Conservation (phyloP, 2,113 vertebrate genomes). For the Ceratotherium simum region DNA sequence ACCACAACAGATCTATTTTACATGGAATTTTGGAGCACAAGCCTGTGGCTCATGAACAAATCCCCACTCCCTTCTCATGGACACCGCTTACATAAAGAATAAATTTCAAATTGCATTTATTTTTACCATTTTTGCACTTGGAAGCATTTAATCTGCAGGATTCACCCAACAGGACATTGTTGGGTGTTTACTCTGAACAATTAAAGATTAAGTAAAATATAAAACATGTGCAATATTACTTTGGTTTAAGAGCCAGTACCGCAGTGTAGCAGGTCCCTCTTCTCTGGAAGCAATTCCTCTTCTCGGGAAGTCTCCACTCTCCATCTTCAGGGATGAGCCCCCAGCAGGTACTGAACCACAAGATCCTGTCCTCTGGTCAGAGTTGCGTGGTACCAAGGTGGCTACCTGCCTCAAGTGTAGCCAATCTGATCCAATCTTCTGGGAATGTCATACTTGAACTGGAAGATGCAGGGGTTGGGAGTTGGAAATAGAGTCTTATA, state of each 20-base stretch:
- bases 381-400: neutral
- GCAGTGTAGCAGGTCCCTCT: neutral
- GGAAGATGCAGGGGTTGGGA: neutral
- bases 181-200: neutral
- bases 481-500: neutral
- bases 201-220: neutral
- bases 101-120: neutral
- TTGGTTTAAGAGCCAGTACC: neutral
- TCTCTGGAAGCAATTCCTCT: neutral
- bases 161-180: neutral
- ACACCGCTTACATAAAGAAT: neutral
- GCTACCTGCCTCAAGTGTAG: neutral
- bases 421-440: neutral
- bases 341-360: neutral
- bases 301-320: neutral
- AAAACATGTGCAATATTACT: neutral
- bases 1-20: neutral
- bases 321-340: neutral
- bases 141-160: conserved; percentile 13
- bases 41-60: neutral
- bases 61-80: neutral
- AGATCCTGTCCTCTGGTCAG: neutral
- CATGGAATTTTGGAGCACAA: neutral
- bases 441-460: neutral
- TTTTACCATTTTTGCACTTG: neutral